These are phyloP conservation scores for Oscheius sp. DNA, from an alignment of 2,888 invertebrate species.

Conservation along the genomic window DNA sequence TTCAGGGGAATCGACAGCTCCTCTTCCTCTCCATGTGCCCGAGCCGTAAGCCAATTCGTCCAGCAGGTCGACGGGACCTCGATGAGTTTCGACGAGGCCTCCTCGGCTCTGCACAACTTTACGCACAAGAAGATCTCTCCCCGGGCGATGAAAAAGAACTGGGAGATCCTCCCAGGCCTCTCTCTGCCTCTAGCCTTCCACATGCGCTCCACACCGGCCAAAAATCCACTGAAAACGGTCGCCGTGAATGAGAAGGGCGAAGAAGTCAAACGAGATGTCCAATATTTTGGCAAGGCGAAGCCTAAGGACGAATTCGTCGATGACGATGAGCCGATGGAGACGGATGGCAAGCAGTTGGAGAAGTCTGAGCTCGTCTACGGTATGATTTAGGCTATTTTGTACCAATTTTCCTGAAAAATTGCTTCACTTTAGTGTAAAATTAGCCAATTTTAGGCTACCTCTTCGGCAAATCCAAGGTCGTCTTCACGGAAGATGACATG, in stretches of 20 bases:
- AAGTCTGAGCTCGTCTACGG: slow-evolving; percentile 21
- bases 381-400: not conserved
- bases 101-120: slow-evolving; percentile 23
- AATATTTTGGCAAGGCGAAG: slow-evolving; percentile 8
- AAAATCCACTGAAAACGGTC: slow-evolving; percentile 41
- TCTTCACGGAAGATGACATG: slow-evolving; percentile 23
- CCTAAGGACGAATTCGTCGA: not conserved
- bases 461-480: slow-evolving; percentile 35
- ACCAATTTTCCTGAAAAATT: not conserved
- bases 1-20: slow-evolving; percentile 7
- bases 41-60: slow-evolving; percentile 1
- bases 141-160: slow-evolving; percentile 31
- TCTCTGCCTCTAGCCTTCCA: slow-evolving; percentile 42
- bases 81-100: slow-evolving; percentile 17
- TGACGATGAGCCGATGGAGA: not conserved
- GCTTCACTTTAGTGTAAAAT: too few species aligned
- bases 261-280: slow-evolving; percentile 25
- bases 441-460: slow-evolving; percentile 20
- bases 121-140: slow-evolving; percentile 6
- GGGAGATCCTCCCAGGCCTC: slow-evolving; percentile 45
- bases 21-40: not conserved
- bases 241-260: slow-evolving; percentile 33
- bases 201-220: slow-evolving; percentile 41
- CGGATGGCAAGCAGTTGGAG: not conserved
- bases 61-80: slow-evolving; percentile 15